Evolutionary conservation across 2,113 vertebrate genomes (phyloP), one percentile per base, ranked within the genome.

Genomic region (Dasyprocta punctata): DNA sequence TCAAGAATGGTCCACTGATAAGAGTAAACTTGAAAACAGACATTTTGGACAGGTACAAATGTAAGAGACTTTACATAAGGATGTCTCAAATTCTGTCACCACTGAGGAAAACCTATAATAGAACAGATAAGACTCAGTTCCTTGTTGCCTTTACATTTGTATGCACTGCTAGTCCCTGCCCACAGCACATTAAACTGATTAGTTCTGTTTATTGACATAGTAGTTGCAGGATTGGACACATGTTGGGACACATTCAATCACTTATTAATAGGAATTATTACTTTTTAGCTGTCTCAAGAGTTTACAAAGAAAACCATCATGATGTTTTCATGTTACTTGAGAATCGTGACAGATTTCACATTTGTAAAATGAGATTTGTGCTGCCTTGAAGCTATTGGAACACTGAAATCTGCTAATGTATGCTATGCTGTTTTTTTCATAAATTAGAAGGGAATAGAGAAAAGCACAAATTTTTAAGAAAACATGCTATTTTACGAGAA

Each of bases 241-340:
- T 95, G 92, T 97, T 98, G 97, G 97, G 96, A 96, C 97, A 97
- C 67, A 94, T 98, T 97, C 86, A 97, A 95, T 97, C 85, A 98
- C 90, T 98, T 98, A 98, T 97, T 98, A 98, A 98, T 98, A 97
- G 86, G 90, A 98, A 97, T 98, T 98, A 97, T 89, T 97, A 86
- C 95, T 97, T 98, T 86, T 94, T 83, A 92, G 94, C 87, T 98
- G 91, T 94, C 95, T 97, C 28, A 95, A 98, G 6, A 41, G 12
- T 83, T 97, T 85, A 92, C 92, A 87, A 97, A 98, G 73, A 96
- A 98, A 98, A 98, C 69, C 30, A 71, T 97, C 86, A 89, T 36
- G 38, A 97, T 63, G 65, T 26, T 26, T 96, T 41, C 33, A 86
- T 77, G 92, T 98, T 98, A 97, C 96, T 98, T 97, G 83, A 97